A percentile compares a stretch with the other conserved stretches of the same genome.
Conservation (phyloP, 2,797 vertebrate genomes). For the Acrossocheilus fasciatus region DNA sequence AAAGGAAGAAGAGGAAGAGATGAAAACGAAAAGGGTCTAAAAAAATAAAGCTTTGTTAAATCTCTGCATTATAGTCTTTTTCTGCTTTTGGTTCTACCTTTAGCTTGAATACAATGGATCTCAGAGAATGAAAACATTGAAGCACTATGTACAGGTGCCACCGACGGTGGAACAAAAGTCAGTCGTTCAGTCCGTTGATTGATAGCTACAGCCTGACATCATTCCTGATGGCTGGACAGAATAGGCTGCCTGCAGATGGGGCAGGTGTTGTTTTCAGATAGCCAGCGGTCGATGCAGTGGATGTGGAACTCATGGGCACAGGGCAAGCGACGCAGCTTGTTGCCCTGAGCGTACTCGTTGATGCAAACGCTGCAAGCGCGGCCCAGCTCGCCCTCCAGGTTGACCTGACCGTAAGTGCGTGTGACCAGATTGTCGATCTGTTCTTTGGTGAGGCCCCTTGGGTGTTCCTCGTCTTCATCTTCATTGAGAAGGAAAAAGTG, state of each 20-base stretch:
- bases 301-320: slow-evolving; percentile 95
- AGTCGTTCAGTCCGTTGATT: slow-evolving; percentile 66
- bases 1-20: slow-evolving; percentile 62
- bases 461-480: slow-evolving; percentile 86
- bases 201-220: slow-evolving; percentile 61
- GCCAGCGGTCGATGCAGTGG: slow-evolving; percentile 97
- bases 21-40: slow-evolving; percentile 71
- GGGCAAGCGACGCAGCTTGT: slow-evolving; percentile 93
- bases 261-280: slow-evolving; percentile 96
- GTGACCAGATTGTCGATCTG: slow-evolving; percentile 98
- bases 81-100: slow-evolving; percentile 79
- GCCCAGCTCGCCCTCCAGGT: slow-evolving; percentile 85
- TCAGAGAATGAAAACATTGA: slow-evolving; percentile 75
- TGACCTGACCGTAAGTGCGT: slow-evolving; percentile 88
- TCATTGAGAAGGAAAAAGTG: slow-evolving; percentile 94
- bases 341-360: slow-evolving; percentile 93
- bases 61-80: slow-evolving; percentile 75
- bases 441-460: slow-evolving; percentile 94
- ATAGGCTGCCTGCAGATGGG: slow-evolving; percentile 94
- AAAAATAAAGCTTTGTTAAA: slow-evolving; percentile 87
- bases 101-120: slow-evolving; percentile 71
- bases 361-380: slow-evolving; percentile 94
- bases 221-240: slow-evolving; percentile 81
- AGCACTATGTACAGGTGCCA: slow-evolving; percentile 81
- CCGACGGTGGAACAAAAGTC: slow-evolving; percentile 69